A percentile compares a stretch with the other conserved stretches of the same genome.
Conservation (phyloP, 2,888 invertebrate genomes). For the Holacanthella duospinosa region DNA sequence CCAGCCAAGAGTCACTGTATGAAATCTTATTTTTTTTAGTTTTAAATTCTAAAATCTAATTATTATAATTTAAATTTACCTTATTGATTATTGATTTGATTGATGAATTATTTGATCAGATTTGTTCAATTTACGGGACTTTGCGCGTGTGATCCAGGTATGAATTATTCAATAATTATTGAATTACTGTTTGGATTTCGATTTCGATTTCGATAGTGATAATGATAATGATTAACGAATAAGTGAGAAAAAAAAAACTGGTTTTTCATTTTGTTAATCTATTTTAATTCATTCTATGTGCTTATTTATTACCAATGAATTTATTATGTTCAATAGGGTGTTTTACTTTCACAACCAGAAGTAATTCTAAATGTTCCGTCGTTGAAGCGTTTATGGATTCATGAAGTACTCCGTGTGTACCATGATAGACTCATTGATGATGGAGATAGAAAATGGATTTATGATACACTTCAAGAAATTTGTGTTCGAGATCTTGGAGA, state of each 20-base stretch:
- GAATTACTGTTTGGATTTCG: too few species aligned
- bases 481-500: slow-evolving; percentile 48
- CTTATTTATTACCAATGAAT: not conserved
- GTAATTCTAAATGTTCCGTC: slow-evolving; percentile 72
- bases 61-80: too few species aligned
- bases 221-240: too few species aligned
- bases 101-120: too few species aligned
- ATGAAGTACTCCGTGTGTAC: slow-evolving; percentile 78
- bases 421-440: slow-evolving; percentile 82
- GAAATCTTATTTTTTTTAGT: slow-evolving; percentile 25
- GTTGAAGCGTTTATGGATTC: slow-evolving; percentile 88
- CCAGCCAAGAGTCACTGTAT: slow-evolving; percentile 58
- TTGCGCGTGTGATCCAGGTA: slow-evolving; percentile 79
- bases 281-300: slow-evolving; percentile 4
- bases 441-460: slow-evolving; percentile 69
- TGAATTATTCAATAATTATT: too few species aligned
- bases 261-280: not conserved
- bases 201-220: too few species aligned
- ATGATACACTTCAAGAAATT: slow-evolving; percentile 51
- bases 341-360: slow-evolving; percentile 81
- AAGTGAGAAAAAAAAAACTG: too few species aligned
- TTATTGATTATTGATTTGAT: too few species aligned
- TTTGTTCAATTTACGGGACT: slow-evolving; percentile 86
- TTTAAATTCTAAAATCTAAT: too few species aligned
- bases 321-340: slow-evolving; percentile 52